Base-by-base conservation (phyloP, 2,888 invertebrate genomes). In the Apamea crenata region DNA sequence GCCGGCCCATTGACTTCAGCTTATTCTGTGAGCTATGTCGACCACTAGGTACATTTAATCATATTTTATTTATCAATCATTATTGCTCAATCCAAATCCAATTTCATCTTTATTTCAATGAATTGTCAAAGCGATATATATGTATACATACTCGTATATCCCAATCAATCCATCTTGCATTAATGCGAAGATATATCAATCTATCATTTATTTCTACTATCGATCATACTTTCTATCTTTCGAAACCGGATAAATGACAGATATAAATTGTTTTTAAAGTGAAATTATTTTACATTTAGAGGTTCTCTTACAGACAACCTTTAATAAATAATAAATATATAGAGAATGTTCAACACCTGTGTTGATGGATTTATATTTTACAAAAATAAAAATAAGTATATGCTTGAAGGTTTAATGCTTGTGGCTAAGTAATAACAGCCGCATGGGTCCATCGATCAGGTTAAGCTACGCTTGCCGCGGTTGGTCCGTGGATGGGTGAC, bases 191-290 rank as follows among this genome's bases (percentile, higher is more conserved):
- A 73, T 59, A 70, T 76, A 70, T 66, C 56, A 73, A 78, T 78
- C 4, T 32, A 76, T 87, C 80, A 74, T 50, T 40, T 12, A 14
- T 63, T 74, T 71, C 29, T 71, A 29, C 5, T 25, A 84, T 74
- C 70, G 25, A 80, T 84, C 70, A 87, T 76, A 68, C 70, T 68
- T 66, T 75, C 1, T 61, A 44, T 74, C 8, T 61, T 36, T 69
- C 18, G 44, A 10, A 29, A 7, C 50, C 44, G 2, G 12, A 66
- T 61, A 70, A 59, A 53, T 59, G 67, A 74, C 29, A 73, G 36
- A 56, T 59, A 74, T 32, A 61, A 86, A 86, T 86, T 53, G 59
- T n/a, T 82, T 69, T 65, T 40, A 76, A 36, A 72, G 21, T 81
- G 29, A n/a, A 6, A 53, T 66, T 82, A 59, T 67, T 76, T 75